Conservation (phyloP, 2,888 invertebrate species). For the Netelia melanura region DNA sequence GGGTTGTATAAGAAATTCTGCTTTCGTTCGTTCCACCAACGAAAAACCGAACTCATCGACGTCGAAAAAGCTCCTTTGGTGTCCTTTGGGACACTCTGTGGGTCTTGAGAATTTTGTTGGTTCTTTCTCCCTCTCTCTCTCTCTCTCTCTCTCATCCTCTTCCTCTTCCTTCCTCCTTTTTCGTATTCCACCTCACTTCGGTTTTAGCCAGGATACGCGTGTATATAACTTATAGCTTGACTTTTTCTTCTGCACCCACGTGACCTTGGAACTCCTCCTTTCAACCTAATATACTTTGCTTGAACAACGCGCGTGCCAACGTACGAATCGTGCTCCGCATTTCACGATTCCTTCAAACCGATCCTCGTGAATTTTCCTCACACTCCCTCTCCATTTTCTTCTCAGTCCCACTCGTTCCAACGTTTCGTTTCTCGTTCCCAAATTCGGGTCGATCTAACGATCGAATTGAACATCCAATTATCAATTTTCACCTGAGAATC, state of each 20-base stretch:
- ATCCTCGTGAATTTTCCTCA: neutral
- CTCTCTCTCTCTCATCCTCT: slow-evolving; percentile 11
- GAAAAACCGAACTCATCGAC: slow-evolving; percentile 1
- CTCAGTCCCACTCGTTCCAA: neutral
- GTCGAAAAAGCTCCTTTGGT: neutral
- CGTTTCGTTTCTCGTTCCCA: neutral
- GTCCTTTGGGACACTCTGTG: neutral
- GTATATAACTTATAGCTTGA: neutral
- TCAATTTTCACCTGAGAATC: no score
- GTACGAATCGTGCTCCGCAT: neutral
- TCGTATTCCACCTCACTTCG: neutral
- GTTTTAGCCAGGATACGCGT: neutral
- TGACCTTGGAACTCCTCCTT: neutral
- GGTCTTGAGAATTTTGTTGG: neutral
- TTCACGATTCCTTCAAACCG: neutral
- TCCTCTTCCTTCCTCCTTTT: neutral
- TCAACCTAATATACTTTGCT: neutral
- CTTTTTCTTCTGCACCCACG: neutral
- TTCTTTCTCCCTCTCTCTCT: slow-evolving; percentile 32
- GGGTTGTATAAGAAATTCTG: slow-evolving; percentile 17
- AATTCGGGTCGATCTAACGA: neutral
- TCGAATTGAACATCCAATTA: neutral
- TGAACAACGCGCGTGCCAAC: neutral
- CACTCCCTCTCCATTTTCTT: neutral
- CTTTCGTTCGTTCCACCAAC: neutral